A percentile compares a stretch with the other conserved stretches of the same genome.
phyloP scores from a whole-genome alignment of 2,797 vertebrate genomes.

The Microctenopoma lineatum region DNA sequence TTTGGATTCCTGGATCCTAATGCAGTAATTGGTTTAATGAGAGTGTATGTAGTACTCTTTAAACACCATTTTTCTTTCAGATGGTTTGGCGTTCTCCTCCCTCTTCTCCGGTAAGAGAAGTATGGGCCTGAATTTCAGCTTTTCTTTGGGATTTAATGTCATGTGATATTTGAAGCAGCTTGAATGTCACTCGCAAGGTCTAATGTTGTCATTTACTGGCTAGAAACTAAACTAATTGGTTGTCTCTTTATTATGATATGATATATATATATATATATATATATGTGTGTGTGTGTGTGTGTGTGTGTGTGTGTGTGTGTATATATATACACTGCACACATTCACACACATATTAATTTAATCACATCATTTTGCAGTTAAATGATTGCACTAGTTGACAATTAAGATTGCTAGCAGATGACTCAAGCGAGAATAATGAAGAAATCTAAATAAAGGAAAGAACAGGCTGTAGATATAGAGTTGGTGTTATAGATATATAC shows the following conservation, averaged over 20 bases:
- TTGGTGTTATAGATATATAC: neutral
- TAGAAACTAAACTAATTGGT: too few species aligned
- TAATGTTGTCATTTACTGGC: too few species aligned
- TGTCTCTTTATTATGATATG: too few species aligned
- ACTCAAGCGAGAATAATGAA: neutral
- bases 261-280: too few species aligned
- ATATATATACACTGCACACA: too few species aligned
- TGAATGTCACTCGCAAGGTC: neutral
- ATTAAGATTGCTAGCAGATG: too few species aligned
- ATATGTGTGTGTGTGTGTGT: too few species aligned
- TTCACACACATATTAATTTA: too few species aligned
- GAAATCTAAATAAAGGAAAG: neutral
- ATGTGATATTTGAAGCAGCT: constrained; percentile 6
- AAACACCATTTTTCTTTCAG: constrained; percentile 41
- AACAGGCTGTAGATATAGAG: neutral
- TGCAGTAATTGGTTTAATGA: constrained; percentile 64
- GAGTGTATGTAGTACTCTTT: constrained; percentile 48
- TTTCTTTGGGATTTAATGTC: neutral
- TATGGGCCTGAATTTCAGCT: neutral
- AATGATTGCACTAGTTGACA: too few species aligned
- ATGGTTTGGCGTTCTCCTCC: constrained; percentile 22
- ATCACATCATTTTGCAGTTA: too few species aligned
- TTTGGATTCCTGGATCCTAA: constrained; percentile 47
- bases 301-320: too few species aligned
- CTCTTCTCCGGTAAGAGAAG: constrained; percentile 18